Percentiles rank a stretch among this genome's conserved stretches.
Conservation (phyloP, 2,797 vertebrate genomes). For the Semotilus atromaculatus region DNA sequence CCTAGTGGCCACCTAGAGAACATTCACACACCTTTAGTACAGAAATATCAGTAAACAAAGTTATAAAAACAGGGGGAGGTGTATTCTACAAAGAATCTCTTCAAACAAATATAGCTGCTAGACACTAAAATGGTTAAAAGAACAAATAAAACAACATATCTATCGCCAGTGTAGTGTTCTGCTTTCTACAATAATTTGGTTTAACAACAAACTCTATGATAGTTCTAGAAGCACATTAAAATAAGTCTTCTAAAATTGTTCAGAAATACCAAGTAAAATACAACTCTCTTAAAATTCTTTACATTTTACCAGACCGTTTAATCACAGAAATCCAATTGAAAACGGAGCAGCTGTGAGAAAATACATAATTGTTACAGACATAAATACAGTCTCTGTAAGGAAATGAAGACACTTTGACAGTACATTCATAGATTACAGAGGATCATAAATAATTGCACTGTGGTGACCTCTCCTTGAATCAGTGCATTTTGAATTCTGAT, state of each 20-base stretch:
- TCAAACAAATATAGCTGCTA: constrained; percentile 10
- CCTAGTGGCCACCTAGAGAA: constrained; percentile 8
- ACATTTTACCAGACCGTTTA: neutral
- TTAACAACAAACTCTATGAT: neutral
- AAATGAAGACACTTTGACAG: constrained; percentile 11
- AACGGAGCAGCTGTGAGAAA: constrained; percentile 17
- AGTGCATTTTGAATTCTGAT: neutral
- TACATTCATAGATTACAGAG: constrained; percentile 41
- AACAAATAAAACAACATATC: neutral
- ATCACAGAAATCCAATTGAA: neutral
- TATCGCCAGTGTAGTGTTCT: neutral
- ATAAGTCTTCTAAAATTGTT: neutral
- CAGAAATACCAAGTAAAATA: neutral
- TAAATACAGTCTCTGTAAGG: constrained; percentile 10
- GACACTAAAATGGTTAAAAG: neutral
- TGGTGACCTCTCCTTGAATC: constrained; percentile 24
- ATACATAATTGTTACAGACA: constrained; percentile 13
- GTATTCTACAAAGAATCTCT: constrained; percentile 36
- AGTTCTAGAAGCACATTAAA: neutral
- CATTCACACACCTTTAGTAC: constrained; percentile 8
- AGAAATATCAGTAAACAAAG: neutral
- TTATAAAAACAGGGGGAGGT: neutral
- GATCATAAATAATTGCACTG: constrained; percentile 31
- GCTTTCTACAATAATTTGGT: neutral
- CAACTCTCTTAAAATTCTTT: neutral